phyloP scores from a whole-genome alignment of 2,888 invertebrate genomes.

The Schrankia costaestrigalis region DNA sequence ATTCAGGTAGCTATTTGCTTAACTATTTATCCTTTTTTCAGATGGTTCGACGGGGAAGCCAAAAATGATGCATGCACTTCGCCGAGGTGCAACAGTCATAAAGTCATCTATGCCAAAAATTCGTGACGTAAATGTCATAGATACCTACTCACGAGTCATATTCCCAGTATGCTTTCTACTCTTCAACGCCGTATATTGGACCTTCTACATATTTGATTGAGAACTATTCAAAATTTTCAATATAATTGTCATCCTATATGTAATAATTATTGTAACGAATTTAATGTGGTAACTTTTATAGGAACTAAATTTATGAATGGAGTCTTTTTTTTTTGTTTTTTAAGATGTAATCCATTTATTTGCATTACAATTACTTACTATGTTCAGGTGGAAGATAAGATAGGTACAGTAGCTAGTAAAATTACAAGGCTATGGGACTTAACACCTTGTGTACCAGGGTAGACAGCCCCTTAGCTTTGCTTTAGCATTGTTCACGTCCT shows the following conservation, averaged over 20 bases:
- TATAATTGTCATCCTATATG: constrained; percentile 15
- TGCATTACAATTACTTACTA: no score
- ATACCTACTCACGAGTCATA: constrained; percentile 96
- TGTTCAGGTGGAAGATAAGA: no score
- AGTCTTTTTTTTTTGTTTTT: no score
- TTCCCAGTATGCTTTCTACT: constrained; percentile 97
- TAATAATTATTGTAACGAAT: constrained; percentile 32
- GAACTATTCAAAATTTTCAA: constrained; percentile 9
- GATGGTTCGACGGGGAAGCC: constrained; percentile 82
- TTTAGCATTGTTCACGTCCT: no score
- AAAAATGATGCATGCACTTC: constrained; percentile 89
- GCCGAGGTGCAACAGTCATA: constrained; percentile 91
- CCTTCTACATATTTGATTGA: constrained; percentile 91
- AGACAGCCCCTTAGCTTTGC: no score
- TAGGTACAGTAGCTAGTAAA: no score
- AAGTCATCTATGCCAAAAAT: constrained; percentile 97
- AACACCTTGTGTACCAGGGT: no score
- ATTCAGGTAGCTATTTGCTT: not conserved
- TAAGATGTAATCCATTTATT: no score
- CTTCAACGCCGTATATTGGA: constrained; percentile 98
- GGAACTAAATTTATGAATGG: constrained; percentile 6
- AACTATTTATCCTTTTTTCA: constrained; percentile 47
- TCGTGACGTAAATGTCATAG: constrained; percentile 98
- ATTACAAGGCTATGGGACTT: no score
- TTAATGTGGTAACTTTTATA: constrained; percentile 14